These are phyloP conservation scores for Serripes groenlandicus DNA, from an alignment of 2,888 invertebrate species.

Conservation along the genomic window DNA sequence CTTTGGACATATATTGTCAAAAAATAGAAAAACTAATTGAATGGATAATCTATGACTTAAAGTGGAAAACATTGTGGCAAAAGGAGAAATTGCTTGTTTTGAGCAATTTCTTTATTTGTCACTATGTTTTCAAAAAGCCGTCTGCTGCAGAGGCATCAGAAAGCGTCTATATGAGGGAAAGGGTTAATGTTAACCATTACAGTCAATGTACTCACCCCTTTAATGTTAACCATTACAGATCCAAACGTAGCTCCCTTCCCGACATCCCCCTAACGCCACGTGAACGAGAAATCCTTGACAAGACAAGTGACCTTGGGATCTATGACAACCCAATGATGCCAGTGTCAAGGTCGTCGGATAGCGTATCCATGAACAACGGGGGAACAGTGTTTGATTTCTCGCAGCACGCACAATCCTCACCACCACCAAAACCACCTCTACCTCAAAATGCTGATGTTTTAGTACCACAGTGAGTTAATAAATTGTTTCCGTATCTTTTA, in stretches of 20 bases:
- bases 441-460: constrained; percentile 88
- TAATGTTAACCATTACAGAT: constrained; percentile 51
- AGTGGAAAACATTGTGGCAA: no score
- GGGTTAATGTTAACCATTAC: neutral
- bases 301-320: constrained; percentile 81
- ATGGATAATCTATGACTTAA: no score
- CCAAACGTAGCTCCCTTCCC: constrained; percentile 81
- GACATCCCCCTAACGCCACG: constrained; percentile 86
- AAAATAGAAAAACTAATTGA: no score
- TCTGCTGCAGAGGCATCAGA: neutral
- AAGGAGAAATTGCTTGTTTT: neutral
- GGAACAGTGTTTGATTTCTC: constrained; percentile 64
- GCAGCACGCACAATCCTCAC: constrained; percentile 84
- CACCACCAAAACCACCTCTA: constrained; percentile 96
- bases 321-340: constrained; percentile 75
- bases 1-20: no score
- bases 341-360: constrained; percentile 81
- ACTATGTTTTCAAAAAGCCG: neutral
- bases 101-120: neutral
- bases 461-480: constrained; percentile 68
- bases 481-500: no score
- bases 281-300: constrained; percentile 85
- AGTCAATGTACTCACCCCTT: neutral
- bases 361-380: constrained; percentile 74
- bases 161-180: neutral